Conservation (phyloP, 2,113 vertebrate genomes). For the Sylvietta virens region DNA sequence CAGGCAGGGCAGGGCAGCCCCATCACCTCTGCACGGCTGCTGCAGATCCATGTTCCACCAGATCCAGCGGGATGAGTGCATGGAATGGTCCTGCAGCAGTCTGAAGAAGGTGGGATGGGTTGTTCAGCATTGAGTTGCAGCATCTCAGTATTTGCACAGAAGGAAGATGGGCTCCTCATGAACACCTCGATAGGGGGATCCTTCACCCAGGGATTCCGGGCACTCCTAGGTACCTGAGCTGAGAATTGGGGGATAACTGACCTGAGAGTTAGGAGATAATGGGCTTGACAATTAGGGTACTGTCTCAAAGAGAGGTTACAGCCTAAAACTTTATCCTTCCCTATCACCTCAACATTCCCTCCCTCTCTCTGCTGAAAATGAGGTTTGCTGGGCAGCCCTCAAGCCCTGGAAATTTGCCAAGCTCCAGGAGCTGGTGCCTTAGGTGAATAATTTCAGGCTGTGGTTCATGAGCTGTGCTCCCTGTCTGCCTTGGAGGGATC, state of each 20-base stretch:
- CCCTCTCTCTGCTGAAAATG: not conserved
- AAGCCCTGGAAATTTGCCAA: not conserved
- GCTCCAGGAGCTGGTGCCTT: not conserved
- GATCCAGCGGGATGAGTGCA: fast-evolving
- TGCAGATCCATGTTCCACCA: fast-evolving
- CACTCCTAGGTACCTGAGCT: not conserved
- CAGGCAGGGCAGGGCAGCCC: not conserved
- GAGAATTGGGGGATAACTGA: not conserved
- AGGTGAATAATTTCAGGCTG: not conserved
- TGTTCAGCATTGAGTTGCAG: not conserved
- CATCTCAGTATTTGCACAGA: not conserved
- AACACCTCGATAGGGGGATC: not conserved
- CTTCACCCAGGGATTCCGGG: not conserved
- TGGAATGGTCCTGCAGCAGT: not conserved
- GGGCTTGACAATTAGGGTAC: not conserved
- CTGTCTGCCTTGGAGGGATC: not conserved
- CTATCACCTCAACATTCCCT: not conserved
- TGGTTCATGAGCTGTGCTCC: not conserved
- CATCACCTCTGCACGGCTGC: not conserved
- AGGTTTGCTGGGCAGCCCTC: not conserved
- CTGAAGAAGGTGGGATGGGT: not conserved
- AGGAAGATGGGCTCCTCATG: not conserved
- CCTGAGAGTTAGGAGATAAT: not conserved
- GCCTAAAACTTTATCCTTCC: not conserved
- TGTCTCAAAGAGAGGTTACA: not conserved